Base-by-base conservation (phyloP, 2,888 invertebrate genomes). In the Nephrotoma appendiculata region DNA sequence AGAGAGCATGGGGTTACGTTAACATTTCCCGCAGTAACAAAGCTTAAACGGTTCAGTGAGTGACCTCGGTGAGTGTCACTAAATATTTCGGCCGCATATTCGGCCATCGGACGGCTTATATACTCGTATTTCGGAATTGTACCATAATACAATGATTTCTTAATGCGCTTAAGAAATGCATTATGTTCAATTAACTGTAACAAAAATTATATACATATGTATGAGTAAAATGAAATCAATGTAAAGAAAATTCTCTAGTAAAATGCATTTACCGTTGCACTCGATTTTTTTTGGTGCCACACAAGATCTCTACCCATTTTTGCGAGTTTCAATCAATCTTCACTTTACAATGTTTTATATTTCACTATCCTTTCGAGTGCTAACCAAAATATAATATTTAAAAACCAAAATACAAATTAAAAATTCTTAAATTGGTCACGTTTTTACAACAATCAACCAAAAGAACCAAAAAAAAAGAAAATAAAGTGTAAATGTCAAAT, bases 1-100 rank as follows among this genome's bases (percentile, higher is more conserved):
- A 99, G 94, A 12, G 98, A 97, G 91, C 98, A 98, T 0, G 99
- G 98, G 7, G 98, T 97, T 6, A 98, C 96, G 89, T 95, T 94
- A 88, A 97, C 94, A 90, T 94, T 93, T 85, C 96, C 95, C 88
- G 96, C 96, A 89, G 95, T 95, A 89, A 95, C 95, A 88, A 94
- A 93, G 90, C 95, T 95, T 89, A 97, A 92, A 87, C 96, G 94
- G 90, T 96, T 95, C 90, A 97, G 92, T 0, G 96, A 95, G 89
- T 94, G 94, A 41, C 95, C 96, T 89, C 94, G 94, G 91, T 95
- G 95, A 12, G 95, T 94, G 90, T 95, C 95, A 57, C 96, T 96
- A 92, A 97, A 97, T 88, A 96, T 92, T 91, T 96, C 95, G 43
- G 97, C 96, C 71, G 98, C 96, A 88, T 98, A 93, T 92, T 97